A percentile compares a stretch with the other conserved stretches of the same genome.
phyloP scores from a whole-genome alignment of 2,113 vertebrate species.

The Bambusicola thoracicus region DNA sequence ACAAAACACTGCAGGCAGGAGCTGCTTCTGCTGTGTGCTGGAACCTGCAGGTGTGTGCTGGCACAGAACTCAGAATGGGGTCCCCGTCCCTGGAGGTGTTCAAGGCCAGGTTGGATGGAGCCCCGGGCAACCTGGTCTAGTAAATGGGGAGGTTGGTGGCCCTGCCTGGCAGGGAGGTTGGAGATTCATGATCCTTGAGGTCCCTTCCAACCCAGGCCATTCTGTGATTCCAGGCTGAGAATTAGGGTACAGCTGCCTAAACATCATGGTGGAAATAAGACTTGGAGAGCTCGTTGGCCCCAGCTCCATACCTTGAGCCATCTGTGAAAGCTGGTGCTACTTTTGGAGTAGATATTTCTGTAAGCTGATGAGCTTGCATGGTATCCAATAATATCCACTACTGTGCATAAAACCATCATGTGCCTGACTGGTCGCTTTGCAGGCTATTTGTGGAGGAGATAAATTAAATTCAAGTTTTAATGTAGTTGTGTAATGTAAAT shows the following conservation, averaged over 20 bases:
- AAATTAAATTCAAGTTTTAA: neutral
- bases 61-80: neutral
- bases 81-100: no score
- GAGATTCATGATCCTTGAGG: no score
- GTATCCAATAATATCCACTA: neutral
- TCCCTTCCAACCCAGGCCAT: no score
- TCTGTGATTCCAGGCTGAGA: neutral
- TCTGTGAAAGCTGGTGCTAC: neutral
- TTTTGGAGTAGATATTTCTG: neutral
- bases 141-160: no score
- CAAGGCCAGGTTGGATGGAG: no score
- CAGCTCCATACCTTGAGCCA: accelerated
- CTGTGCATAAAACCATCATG: neutral
- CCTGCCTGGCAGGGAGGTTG: no score
- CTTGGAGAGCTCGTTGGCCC: neutral
- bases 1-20: neutral
- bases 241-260: neutral
- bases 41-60: accelerated
- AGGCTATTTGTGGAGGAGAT: neutral
- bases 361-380: neutral
- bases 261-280: accelerated
- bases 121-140: no score
- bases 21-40: neutral
- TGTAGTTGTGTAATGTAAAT: neutral
- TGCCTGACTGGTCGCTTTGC: neutral